A percentile compares a stretch with the other conserved stretches of the same genome.
Evolutionary conservation across 2,797 vertebrate genomes (phyloP).

Genomic region (Hyperoplus lanceolatus): DNA sequence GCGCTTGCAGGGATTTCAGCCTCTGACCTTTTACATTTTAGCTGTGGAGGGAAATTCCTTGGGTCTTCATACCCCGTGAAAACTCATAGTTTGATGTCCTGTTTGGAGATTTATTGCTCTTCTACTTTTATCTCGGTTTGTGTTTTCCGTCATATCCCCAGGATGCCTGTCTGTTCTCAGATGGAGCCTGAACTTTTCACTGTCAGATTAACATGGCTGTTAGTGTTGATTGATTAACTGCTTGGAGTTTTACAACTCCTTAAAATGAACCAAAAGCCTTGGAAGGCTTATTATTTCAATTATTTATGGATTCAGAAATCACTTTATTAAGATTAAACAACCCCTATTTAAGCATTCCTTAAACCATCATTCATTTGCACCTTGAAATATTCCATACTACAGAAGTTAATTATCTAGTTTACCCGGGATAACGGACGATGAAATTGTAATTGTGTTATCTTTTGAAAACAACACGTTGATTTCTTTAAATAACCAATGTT

Average conservation of each 20-base stretch:
- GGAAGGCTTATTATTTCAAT: too few relatives aligned
- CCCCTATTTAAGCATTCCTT: not conserved
- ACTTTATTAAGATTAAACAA: too few relatives aligned
- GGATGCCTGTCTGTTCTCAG: not conserved
- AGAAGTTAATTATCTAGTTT: not conserved
- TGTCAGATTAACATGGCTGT: not conserved
- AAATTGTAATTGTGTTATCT: too few relatives aligned
- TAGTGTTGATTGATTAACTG: not conserved
- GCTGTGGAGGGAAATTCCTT: not conserved
- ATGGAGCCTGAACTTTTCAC: not conserved
- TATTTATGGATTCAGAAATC: too few relatives aligned
- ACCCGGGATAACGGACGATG: too few relatives aligned
- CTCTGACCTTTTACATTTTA: not conserved
- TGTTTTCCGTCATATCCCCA: slow-evolving; percentile 13
- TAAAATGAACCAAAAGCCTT: not conserved
- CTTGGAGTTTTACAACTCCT: not conserved
- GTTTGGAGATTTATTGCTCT: not conserved
- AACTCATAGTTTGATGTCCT: not conserved
- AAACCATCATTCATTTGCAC: not conserved
- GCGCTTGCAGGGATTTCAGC: not conserved
- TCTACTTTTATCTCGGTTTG: not conserved
- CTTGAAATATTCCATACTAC: not conserved
- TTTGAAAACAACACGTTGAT: too few relatives aligned
- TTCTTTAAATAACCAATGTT: too few relatives aligned
- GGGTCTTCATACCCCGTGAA: not conserved